A percentile compares a stretch with the other conserved stretches of the same genome.
phyloP scores from a whole-genome alignment of 2,888 invertebrate genomes.

The Ichneumoninae sp. region DNA sequence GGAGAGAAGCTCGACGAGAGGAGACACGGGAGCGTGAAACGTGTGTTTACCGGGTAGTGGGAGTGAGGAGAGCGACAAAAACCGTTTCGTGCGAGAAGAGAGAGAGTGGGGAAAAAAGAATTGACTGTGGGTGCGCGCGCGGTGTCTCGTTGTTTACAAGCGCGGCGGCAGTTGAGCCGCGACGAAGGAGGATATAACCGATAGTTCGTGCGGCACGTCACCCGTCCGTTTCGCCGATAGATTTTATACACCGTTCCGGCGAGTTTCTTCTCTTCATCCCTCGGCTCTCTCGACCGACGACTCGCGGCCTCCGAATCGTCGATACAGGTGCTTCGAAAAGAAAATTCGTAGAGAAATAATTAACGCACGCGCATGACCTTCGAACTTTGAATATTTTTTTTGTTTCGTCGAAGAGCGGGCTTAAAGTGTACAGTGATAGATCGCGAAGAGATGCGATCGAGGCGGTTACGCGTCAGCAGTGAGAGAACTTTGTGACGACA shows the following conservation, averaged over 20 bases:
- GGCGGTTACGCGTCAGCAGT: conserved; percentile 29
- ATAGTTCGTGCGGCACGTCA: background rate
- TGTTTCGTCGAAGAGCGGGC: background rate
- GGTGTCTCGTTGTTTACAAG: conserved; percentile 64
- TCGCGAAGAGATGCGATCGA: conserved; percentile 51
- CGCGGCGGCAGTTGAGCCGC: conserved; percentile 16
- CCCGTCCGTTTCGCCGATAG: conserved; percentile 1
- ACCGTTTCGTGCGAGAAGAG: conserved; percentile 26
- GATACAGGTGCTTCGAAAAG: background rate
- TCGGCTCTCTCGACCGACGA: background rate
- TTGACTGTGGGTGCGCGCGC: conserved; percentile 42
- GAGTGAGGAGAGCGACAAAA: conserved; percentile 29
- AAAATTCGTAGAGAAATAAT: background rate
- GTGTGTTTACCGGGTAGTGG: conserved; percentile 26
- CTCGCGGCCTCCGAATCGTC: background rate
- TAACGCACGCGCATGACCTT: background rate
- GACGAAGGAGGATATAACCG: conserved; percentile 52
- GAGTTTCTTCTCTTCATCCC: background rate
- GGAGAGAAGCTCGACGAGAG: conserved; percentile 2
- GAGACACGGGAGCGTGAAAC: conserved; percentile 21
- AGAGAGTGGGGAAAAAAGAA: background rate
- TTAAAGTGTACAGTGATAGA: conserved; percentile 28
- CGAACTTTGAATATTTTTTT: conserved; percentile 1
- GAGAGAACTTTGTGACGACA: conserved; percentile 61
- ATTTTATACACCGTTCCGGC: background rate